phyloP scores from a whole-genome alignment of 2,113 vertebrate genomes.

The Chamaea fasciata region DNA sequence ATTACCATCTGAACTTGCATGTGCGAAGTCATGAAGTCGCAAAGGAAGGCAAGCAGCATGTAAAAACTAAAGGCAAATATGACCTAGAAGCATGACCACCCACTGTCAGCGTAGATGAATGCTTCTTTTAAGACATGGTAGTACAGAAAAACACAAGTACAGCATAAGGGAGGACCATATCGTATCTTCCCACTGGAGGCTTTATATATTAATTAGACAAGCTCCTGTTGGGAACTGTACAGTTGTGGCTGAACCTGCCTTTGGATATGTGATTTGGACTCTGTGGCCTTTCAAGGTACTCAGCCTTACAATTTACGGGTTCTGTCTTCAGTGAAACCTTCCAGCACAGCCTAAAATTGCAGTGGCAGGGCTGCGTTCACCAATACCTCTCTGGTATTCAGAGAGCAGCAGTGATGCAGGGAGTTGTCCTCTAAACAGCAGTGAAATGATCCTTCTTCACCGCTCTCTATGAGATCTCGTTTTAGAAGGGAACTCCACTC shows the following conservation, averaged over 20 bases:
- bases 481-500: not conserved
- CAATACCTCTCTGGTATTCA: not conserved
- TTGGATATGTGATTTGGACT: not conserved
- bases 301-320: accelerated
- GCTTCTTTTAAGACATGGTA: not conserved
- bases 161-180: not conserved
- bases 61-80: not conserved
- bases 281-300: not conserved
- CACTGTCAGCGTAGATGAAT: not conserved
- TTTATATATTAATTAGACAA: not conserved
- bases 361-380: not conserved
- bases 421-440: not conserved
- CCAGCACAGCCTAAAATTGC: not conserved
- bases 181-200: not conserved
- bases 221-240: not conserved
- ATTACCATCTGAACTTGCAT: not conserved
- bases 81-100: not conserved
- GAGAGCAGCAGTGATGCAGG: accelerated
- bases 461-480: not conserved
- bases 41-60: not conserved
- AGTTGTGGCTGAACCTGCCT: not conserved
- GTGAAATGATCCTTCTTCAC: not conserved
- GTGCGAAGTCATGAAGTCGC: accelerated
- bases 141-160: not conserved
- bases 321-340: not conserved